Base-by-base conservation (phyloP, 2,113 vertebrate genomes). In the Aphelocoma coerulescens region DNA sequence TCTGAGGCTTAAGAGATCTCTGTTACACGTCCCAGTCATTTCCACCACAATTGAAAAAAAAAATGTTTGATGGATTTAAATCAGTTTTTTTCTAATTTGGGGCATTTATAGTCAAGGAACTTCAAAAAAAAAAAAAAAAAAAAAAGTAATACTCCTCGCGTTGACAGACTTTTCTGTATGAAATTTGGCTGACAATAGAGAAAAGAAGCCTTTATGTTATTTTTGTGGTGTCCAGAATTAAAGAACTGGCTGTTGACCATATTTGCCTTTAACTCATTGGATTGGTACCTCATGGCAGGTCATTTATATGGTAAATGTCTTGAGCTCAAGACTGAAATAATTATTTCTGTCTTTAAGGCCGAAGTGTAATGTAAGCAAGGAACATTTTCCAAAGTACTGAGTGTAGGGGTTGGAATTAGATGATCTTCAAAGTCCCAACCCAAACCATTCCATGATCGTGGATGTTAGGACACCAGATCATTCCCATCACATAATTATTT, bases 261-360 rank as follows among this genome's bases (percentile, higher is more conserved):
- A 43, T 55, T 89, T 89, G 13, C 57, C 35, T 71, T 44, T 71
- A 55, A 33, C 33, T 81, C 84, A 9, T 77, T 93, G 65, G 5
- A 10, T 1, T 67, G 41, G 9, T 57, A 23, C 6, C 6, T 51
- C 0, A 0, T 35, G 46, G 35, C 16, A 52, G 32, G 20, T 62
- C 14, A 8, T 59, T 58, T 81, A 35, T 8, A n/a, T 30, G 0
- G 0, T 30, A 51, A 92, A 92, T 43, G 2, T 24, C 77, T 81
- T 65, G 18, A 79, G 16, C 18, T 87, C 33, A 75, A 67, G 48
- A 28, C 22, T 63, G 8, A 27, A 78, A 41, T 1, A 54, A 54
- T 32, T 65, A 24, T 57, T 82, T 94, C 49, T 39, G 3, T 37
- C 46, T 80, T 69, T 44, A 22, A 81, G 85, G 24, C 13, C 28